phyloP scores from a whole-genome alignment of 2,797 vertebrate species.

The Adelosebastes latens region DNA sequence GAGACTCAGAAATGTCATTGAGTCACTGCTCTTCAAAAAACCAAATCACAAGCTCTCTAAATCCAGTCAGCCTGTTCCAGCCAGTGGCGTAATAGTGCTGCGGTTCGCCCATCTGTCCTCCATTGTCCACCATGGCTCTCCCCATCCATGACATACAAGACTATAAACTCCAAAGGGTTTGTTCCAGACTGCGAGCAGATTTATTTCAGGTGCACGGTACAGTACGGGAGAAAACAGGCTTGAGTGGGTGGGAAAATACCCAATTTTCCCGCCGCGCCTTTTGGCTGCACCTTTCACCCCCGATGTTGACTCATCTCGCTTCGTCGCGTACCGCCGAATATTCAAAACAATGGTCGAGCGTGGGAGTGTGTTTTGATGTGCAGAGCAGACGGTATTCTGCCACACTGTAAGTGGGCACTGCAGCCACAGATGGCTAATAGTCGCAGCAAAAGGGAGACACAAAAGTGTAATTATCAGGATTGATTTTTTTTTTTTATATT shows the following conservation, averaged over 20 bases:
- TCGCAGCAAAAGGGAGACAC: constrained; percentile 44
- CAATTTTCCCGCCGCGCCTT: constrained; percentile 50
- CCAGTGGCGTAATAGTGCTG: constrained; percentile 60
- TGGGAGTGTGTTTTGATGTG: constrained; percentile 58
- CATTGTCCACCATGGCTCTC: constrained; percentile 64
- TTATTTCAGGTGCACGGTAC: constrained; percentile 71
- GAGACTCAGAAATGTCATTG: constrained; percentile 64
- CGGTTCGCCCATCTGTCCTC: constrained; percentile 67
- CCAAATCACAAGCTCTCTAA: constrained; percentile 73
- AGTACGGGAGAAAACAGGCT: constrained; percentile 49
- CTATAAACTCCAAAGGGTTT: constrained; percentile 76
- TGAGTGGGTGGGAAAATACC: constrained; percentile 68
- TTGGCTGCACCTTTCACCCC: constrained; percentile 55
- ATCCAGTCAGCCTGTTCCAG: constrained; percentile 69
- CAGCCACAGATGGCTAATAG: constrained; percentile 61
- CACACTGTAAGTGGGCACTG: constrained; percentile 46
- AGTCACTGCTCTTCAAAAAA: constrained; percentile 71
- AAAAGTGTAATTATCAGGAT: constrained; percentile 64
- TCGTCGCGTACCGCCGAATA: constrained; percentile 59
- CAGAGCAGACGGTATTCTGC: constrained; percentile 39
- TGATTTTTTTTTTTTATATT: constrained; percentile 20
- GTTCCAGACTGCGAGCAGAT: constrained; percentile 74
- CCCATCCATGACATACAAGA: constrained; percentile 72
- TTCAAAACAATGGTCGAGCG: constrained; percentile 54
- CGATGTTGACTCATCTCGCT: constrained; percentile 66